phyloP scores from a whole-genome alignment of 1,140 invertebrate species.

The Diploscapter pachys region DNA sequence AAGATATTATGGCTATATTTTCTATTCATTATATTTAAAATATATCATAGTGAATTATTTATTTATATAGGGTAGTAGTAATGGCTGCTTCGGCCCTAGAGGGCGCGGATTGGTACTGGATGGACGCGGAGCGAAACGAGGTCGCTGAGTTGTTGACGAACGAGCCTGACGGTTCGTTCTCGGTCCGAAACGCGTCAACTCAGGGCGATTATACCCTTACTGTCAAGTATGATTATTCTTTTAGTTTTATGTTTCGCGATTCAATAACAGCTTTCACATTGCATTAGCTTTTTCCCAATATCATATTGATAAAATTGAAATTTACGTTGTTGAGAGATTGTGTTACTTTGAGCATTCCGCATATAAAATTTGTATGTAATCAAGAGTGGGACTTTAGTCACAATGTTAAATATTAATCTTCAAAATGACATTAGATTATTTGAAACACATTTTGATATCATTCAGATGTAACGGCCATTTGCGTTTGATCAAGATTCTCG shows the following conservation, averaged over 20 bases:
- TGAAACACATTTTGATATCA: not conserved
- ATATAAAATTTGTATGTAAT: not conserved
- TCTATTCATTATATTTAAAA: no score
- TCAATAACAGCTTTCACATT: not conserved
- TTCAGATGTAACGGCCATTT: conserved; percentile 3
- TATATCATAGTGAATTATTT: no score
- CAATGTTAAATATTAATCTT: not conserved
- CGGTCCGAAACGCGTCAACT: not conserved
- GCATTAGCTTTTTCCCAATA: not conserved
- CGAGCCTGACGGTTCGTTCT: conserved; percentile 1
- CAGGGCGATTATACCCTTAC: not conserved
- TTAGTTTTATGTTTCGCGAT: conserved; percentile 2
- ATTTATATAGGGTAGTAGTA: no score
- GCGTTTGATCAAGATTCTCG: conserved; percentile 1
- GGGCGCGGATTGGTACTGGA: not conserved
- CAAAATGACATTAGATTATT: not conserved
- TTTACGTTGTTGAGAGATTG: no score
- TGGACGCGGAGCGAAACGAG: not conserved
- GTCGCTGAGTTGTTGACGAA: not conserved
- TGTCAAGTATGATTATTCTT: not conserved
- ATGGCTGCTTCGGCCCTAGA: no score
- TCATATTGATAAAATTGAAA: not conserved
- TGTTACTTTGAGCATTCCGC: not conserved
- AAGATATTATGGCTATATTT: no score
- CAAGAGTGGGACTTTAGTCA: not conserved